These are phyloP conservation scores for Caenorhabditis remanei DNA, from an alignment of 1,140 invertebrate species.

Conservation along the genomic window DNA sequence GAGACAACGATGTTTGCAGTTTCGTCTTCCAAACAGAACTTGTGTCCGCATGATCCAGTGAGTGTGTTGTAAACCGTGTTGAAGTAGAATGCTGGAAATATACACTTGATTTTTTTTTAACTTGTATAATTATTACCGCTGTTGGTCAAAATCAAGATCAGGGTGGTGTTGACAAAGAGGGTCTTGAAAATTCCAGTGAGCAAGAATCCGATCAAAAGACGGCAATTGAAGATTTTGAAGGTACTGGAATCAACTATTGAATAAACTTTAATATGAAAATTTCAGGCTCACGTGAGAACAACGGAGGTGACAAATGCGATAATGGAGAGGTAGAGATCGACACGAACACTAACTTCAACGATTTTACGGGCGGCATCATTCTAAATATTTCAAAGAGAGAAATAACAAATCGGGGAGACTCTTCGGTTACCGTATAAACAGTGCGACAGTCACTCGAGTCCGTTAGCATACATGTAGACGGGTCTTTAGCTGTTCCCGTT, in stretches of 20 bases:
- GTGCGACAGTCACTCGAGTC: not conserved
- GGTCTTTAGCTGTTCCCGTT: not conserved
- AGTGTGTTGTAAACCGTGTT: not conserved
- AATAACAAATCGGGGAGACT: not conserved
- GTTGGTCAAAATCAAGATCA: slow-evolving; percentile 7
- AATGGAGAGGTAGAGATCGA: not conserved
- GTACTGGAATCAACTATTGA: not conserved
- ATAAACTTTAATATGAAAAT: too few relatives aligned
- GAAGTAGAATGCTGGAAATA: not conserved
- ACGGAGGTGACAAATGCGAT: not conserved
- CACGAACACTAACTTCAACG: not conserved
- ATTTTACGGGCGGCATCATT: not conserved
- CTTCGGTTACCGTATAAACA: not conserved
- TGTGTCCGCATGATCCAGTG: not conserved
- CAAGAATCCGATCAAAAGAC: not conserved
- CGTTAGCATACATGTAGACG: not conserved
- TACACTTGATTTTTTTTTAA: not conserved
- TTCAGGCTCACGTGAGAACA: not conserved
- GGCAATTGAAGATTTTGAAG: slow-evolving; percentile 4
- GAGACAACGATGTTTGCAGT: not conserved
- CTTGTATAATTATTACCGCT: not conserved
- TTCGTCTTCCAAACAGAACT: not conserved
- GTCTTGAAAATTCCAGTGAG: not conserved
- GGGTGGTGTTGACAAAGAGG: not conserved
- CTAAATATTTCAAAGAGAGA: not conserved